Percentiles rank a stretch among this genome's conserved stretches.
These are phyloP conservation scores for Uloborus diversus DNA, from an alignment of 1,140 invertebrate species.

Conservation along the genomic window DNA sequence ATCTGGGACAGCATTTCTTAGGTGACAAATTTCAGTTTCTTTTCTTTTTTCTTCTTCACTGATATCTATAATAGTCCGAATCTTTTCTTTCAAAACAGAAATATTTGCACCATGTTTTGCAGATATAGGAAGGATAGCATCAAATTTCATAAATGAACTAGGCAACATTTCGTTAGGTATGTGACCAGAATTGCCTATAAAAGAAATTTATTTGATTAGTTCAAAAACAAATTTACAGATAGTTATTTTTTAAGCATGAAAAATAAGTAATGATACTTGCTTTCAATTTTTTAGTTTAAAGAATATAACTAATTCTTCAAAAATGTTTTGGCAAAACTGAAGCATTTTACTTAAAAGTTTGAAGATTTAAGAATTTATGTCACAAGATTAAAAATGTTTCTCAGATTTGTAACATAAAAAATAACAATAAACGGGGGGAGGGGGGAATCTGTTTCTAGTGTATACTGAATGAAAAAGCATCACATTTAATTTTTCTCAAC, in stretches of 20 bases:
- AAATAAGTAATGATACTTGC: conserved; percentile 58
- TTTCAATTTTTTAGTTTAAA: too few species aligned
- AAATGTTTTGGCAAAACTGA: too few species aligned
- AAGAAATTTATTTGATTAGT: neutral
- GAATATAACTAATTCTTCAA: too few species aligned
- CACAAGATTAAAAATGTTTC: too few species aligned
- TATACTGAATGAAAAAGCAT: too few species aligned
- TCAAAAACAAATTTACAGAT: neutral
- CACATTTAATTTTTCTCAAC: too few species aligned
- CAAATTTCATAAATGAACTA: conserved; percentile 74
- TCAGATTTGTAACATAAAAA: too few species aligned
- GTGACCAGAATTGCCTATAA: conserved; percentile 58
- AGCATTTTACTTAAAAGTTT: too few species aligned
- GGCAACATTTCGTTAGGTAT: conserved; percentile 76
- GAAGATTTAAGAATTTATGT: too few species aligned
- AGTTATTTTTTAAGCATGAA: neutral
- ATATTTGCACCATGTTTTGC: conserved; percentile 61
- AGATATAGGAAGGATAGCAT: conserved; percentile 68
- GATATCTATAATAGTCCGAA: conserved; percentile 57
- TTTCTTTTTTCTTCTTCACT: conserved; percentile 50
- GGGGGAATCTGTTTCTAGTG: too few species aligned
- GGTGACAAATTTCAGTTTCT: neutral
- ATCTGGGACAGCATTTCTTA: neutral
- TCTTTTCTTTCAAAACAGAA: conserved; percentile 60
- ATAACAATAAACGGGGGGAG: too few species aligned